phyloP scores from a whole-genome alignment of 2,797 vertebrate genomes.

The Tadarida brasiliensis region DNA sequence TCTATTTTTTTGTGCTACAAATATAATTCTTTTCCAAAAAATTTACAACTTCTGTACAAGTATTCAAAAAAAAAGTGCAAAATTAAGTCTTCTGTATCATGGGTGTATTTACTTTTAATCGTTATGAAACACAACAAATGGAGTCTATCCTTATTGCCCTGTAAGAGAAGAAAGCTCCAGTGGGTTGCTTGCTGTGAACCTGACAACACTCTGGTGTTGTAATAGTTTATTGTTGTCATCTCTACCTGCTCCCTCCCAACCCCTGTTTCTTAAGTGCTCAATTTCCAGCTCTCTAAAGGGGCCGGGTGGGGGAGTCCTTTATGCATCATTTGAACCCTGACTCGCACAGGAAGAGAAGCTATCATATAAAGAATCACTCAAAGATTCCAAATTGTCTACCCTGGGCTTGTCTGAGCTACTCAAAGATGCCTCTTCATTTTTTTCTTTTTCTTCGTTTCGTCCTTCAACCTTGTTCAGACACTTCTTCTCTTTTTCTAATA shows the following conservation, averaged over 20 bases:
- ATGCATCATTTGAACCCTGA: constrained; percentile 92
- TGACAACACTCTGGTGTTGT: background rate
- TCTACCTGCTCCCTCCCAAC: background rate
- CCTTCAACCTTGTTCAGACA: constrained; percentile 82
- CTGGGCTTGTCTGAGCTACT: constrained; percentile 85
- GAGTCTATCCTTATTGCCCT: constrained; percentile 77
- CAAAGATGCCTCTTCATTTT: constrained; percentile 86
- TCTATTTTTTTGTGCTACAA: constrained; percentile 85
- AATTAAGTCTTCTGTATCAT: constrained; percentile 86
- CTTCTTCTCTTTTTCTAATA: constrained; percentile 86
- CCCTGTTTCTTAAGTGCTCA: constrained; percentile 8
- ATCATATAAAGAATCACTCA: constrained; percentile 94
- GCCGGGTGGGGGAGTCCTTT: constrained; percentile 64
- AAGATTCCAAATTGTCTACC: constrained; percentile 89
- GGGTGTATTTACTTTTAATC: background rate
- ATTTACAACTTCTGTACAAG: constrained; percentile 91
- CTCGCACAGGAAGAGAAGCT: constrained; percentile 95
- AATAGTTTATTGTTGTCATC: background rate
- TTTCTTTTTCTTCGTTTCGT: constrained; percentile 85
- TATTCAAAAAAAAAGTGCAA: constrained; percentile 93
- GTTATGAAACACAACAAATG: background rate
- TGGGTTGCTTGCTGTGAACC: background rate
- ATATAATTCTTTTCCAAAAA: constrained; percentile 88
- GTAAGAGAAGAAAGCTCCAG: background rate
- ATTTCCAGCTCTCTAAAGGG: constrained; percentile 39